Percentiles rank a stretch among this genome's conserved stretches.
Conservation (phyloP, 30 jellyfish, hydroid and myxozoan species). For the Pelagia noctiluca region DNA sequence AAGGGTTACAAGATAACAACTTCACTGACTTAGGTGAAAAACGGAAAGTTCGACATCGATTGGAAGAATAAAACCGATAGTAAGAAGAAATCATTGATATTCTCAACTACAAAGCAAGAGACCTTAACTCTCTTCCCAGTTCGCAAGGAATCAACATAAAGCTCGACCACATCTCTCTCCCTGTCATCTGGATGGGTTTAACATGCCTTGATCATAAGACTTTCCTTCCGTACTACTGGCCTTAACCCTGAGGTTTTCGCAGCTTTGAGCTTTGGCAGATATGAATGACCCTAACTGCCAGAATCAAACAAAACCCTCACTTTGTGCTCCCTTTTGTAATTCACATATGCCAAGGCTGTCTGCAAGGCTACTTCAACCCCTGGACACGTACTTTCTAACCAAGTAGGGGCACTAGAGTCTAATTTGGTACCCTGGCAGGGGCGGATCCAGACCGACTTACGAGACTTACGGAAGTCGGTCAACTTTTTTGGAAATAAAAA, state of each 20-base stretch:
- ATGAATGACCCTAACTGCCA: constrained; percentile 21
- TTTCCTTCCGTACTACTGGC: constrained; percentile 1
- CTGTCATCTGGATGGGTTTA: constrained; percentile 32
- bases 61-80: too few relatives aligned
- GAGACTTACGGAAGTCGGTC: too few relatives aligned
- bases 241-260: too few relatives aligned
- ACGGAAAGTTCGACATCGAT: too few relatives aligned
- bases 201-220: background rate
- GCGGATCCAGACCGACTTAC: too few relatives aligned
- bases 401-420: constrained; percentile 1
- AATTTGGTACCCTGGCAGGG: too few relatives aligned
- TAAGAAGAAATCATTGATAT: constrained; percentile 24
- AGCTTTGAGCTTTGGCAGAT: constrained; percentile 20
- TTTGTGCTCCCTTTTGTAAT: constrained; percentile 9
- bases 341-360: constrained; percentile 28
- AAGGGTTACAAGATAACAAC: constrained; percentile 33
- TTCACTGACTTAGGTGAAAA: constrained; percentile 20
- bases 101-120: constrained; percentile 63
- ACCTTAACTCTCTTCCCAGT: constrained; percentile 39
- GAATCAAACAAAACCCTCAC: constrained; percentile 27
- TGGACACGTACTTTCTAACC: constrained; percentile 28
- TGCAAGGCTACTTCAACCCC: constrained; percentile 26
- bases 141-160: constrained; percentile 32
- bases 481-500: too few relatives aligned
- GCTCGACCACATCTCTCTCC: constrained; percentile 43